phyloP scores from a whole-genome alignment of 92 coral and sea anemone species.

The Muricea muricata region DNA sequence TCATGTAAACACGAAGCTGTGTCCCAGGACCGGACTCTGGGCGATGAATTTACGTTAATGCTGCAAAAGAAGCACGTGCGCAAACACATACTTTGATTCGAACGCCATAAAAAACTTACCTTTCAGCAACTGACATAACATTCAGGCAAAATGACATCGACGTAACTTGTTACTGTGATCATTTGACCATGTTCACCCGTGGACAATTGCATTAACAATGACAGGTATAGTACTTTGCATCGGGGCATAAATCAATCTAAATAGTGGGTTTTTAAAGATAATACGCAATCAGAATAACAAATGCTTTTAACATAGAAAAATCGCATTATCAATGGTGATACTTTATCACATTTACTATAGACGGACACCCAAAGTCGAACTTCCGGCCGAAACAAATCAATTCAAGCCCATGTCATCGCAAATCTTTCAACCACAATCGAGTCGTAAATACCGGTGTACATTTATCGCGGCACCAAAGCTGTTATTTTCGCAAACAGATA shows the following conservation, averaged over 20 bases:
- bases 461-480: neutral
- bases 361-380: neutral
- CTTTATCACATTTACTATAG: neutral
- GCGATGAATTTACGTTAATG: neutral
- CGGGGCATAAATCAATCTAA: neutral
- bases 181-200: neutral
- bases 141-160: neutral
- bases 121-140: neutral
- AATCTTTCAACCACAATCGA: neutral
- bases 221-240: neutral
- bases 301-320: neutral
- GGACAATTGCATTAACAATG: too few relatives aligned
- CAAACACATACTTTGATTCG: neutral
- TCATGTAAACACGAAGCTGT: neutral
- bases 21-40: neutral
- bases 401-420: neutral
- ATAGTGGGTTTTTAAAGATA: neutral
- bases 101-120: neutral
- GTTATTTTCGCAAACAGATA: constrained; percentile 8
- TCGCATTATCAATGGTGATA: neutral
- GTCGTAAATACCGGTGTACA: neutral
- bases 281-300: neutral
- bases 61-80: neutral
- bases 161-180: neutral
- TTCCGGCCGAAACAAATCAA: neutral